phyloP scores from a whole-genome alignment of 2,888 invertebrate genomes.

The Tyria jacobaeae region DNA sequence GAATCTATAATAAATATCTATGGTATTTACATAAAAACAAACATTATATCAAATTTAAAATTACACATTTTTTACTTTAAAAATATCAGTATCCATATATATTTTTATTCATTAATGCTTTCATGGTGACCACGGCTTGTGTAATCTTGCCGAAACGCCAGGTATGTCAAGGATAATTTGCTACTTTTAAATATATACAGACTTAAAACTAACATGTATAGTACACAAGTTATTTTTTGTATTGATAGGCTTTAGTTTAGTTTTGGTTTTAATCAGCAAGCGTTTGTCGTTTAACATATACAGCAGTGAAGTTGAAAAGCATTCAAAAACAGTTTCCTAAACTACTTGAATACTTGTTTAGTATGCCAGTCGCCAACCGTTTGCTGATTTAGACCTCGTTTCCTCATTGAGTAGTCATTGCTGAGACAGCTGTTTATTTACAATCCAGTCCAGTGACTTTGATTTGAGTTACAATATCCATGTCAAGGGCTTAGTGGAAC shows the following conservation, averaged over 20 bases:
- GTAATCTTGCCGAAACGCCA: neutral
- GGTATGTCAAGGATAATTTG: neutral
- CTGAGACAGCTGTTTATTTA: conserved; percentile 58
- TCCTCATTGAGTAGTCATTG: conserved; percentile 59
- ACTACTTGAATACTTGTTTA: conserved; percentile 32
- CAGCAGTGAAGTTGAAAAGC: neutral
- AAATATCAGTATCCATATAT: neutral
- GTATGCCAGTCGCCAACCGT: conserved; percentile 27
- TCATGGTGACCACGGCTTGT: neutral
- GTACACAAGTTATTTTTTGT: neutral
- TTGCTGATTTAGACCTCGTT: conserved; percentile 39
- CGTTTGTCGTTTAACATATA: neutral
- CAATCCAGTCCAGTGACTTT: conserved; percentile 64
- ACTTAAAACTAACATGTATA: too few relatives aligned
- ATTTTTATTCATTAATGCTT: neutral
- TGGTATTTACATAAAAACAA: too few relatives aligned
- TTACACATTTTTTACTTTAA: too few relatives aligned
- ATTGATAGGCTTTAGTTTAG: neutral
- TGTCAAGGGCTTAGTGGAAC: conserved; percentile 64
- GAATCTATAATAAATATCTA: too few relatives aligned
- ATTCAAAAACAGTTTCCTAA: conserved; percentile 26
- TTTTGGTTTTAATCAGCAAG: neutral
- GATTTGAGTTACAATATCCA: conserved; percentile 64
- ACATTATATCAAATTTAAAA: too few relatives aligned
- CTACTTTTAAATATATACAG: too few relatives aligned